These are phyloP conservation scores for Romanomermis culicivorax DNA, from an alignment of 2,888 invertebrate genomes.

Conservation along the genomic window DNA sequence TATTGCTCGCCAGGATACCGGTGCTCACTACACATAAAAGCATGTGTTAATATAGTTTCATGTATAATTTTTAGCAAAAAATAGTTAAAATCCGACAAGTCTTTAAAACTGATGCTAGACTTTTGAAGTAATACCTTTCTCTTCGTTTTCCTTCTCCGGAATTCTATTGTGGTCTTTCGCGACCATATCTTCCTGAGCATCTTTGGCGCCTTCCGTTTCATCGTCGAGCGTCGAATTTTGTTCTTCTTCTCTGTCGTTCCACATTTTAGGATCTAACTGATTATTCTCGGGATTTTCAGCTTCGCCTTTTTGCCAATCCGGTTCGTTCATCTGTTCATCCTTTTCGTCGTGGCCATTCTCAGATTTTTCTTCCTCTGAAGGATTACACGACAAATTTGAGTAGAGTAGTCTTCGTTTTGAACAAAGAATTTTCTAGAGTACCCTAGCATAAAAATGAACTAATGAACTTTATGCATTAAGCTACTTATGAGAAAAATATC, in stretches of 20 bases:
- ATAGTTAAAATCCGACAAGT: no score
- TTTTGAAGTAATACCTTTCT: no score
- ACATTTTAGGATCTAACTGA: constrained; percentile 84
- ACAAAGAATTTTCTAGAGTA: neutral
- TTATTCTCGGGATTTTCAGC: constrained; percentile 35
- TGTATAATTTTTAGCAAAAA: no score
- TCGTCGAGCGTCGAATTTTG: constrained; percentile 3
- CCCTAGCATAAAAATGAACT: no score
- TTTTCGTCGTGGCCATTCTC: constrained; percentile 40
- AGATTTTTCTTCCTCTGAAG: constrained; percentile 11
- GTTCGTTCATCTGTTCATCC: constrained; percentile 50
- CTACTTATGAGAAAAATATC: no score
- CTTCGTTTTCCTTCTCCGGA: constrained; percentile 22
- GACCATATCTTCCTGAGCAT: constrained; percentile 36
- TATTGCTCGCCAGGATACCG: no score
- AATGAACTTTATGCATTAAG: no score
- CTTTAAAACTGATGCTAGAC: no score
- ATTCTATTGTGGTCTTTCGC: constrained; percentile 45
- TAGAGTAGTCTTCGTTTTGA: constrained; percentile 4
- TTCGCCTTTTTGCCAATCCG: constrained; percentile 9
- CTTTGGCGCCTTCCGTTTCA: constrained; percentile 16
- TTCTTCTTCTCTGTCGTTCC: constrained; percentile 51
- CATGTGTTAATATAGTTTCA: no score
- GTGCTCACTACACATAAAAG: no score
- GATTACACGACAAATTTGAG: constrained; percentile 3